Evolutionary conservation across 2,888 invertebrate genomes (phyloP), one percentile per base, ranked within the genome.

Genomic region (Andrena hattorfiana): DNA sequence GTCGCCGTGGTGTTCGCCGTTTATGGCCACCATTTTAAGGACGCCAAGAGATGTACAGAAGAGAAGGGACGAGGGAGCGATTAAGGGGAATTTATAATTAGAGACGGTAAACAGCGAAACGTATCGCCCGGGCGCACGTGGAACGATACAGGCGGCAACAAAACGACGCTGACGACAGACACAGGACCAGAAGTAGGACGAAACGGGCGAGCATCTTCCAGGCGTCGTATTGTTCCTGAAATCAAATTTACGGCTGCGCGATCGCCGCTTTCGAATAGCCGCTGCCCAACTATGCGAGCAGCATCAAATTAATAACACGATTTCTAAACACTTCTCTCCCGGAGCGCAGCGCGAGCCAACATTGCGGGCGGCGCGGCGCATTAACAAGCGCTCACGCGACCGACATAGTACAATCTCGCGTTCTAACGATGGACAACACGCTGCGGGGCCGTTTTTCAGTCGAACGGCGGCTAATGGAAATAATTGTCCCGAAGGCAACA

Each of bases 291-390:
- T 85, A 68, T 84, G 85, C 83, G 85, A 79, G 60, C 56, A 79
- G 85, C 83, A 59, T 85, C 74, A 54, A 86, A 84, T 86, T 84
- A 84, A 86, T 81, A 72, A 78, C 84, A 60, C 86, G 86, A 86
- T 86, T 85, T 86, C 84, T 85, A 86, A 81, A 76, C 66, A 66
- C 72, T 83, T 77, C 66, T 77, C 77, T 68, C 72, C 32, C 59
- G 42, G 59, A 63, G 63, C 69, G 51, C 62, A 23, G 54, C 54
- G 79, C 54, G 35, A 69, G 54, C 51, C 26, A 26, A 48, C 69
- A 48, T 28, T 49, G 23, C n/a, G 42, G 54, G 49, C 26, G 26
- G 42, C 69, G 51, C 35, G 64, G 23, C 13, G 59, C 64, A 54
- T 63, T 75, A 74, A 80, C 71, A 63, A 54, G 48, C 60, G 64